phyloP scores from a whole-genome alignment of 2,797 vertebrate species.

The Falco rusticolus region DNA sequence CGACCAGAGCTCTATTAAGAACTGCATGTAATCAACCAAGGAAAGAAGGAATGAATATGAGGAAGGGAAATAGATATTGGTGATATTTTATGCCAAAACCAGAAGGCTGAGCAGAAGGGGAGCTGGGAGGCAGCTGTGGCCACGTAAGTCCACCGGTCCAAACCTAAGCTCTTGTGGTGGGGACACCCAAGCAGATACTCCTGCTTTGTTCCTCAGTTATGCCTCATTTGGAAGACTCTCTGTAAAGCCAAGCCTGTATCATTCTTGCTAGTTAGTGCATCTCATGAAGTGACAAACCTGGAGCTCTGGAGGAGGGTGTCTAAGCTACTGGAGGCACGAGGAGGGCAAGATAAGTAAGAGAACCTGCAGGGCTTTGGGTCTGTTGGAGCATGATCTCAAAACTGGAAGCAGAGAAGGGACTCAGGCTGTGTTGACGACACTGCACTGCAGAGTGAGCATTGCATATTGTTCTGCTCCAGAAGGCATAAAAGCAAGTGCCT shows the following conservation, averaged over 20 bases:
- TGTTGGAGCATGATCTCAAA: fast-evolving
- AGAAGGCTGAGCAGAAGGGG: neutral
- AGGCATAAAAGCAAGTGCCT: neutral
- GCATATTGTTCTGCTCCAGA: neutral
- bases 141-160: fast-evolving
- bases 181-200: neutral
- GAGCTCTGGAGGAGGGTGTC: neutral
- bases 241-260: neutral
- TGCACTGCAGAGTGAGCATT: neutral
- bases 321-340: neutral
- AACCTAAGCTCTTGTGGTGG: neutral
- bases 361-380: neutral
- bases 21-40: neutral
- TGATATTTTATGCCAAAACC: neutral
- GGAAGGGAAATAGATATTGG: neutral
- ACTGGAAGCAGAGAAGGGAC: neutral
- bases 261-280: neutral
- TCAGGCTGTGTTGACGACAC: fast-evolving
- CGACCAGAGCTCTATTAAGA: neutral
- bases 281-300: no score
- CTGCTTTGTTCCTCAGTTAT: neutral
- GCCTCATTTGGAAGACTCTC: neutral
- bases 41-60: neutral
- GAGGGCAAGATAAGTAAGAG: neutral
- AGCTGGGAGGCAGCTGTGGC: neutral